These are phyloP conservation scores for Drosophila pandora DNA, from an alignment of 1,140 invertebrate species.

Conservation along the genomic window DNA sequence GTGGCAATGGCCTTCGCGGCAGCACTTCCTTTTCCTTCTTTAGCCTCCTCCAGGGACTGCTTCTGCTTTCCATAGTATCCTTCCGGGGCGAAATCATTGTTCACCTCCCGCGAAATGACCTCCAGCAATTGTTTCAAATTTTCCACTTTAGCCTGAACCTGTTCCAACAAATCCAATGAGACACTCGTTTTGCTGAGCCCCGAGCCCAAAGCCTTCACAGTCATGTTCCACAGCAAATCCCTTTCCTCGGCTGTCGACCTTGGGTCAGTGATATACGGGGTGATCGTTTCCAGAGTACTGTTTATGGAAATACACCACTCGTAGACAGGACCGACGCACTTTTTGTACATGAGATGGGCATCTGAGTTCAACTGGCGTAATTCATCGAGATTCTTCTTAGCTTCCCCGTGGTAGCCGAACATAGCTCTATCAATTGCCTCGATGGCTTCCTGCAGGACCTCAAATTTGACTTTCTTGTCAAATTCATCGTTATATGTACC, in stretches of 20 bases:
- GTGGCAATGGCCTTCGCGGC: neutral
- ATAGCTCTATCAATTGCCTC: neutral
- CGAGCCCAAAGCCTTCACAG: neutral
- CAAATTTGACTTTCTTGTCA: neutral
- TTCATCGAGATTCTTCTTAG: neutral
- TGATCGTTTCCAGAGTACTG: neutral
- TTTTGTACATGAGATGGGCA: neutral
- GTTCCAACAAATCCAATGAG: neutral
- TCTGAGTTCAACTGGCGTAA: neutral
- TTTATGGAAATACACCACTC: conserved; percentile 1
- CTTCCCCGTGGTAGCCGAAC: neutral
- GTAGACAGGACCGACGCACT: neutral
- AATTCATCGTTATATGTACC: neutral
- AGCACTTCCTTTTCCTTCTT: neutral
- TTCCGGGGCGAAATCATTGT: neutral
- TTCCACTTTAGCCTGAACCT: neutral
- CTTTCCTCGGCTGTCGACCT: neutral
- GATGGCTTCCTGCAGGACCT: neutral
- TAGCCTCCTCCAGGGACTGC: neutral
- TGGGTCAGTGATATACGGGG: neutral
- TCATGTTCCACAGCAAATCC: neutral
- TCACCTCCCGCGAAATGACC: neutral
- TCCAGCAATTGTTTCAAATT: neutral
- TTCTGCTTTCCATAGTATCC: neutral
- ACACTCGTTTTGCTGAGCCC: neutral